Evolutionary conservation across 2,888 invertebrate species (phyloP), one percentile per base, ranked within the genome.

Genomic region (Pachymerium ferrugineum): DNA sequence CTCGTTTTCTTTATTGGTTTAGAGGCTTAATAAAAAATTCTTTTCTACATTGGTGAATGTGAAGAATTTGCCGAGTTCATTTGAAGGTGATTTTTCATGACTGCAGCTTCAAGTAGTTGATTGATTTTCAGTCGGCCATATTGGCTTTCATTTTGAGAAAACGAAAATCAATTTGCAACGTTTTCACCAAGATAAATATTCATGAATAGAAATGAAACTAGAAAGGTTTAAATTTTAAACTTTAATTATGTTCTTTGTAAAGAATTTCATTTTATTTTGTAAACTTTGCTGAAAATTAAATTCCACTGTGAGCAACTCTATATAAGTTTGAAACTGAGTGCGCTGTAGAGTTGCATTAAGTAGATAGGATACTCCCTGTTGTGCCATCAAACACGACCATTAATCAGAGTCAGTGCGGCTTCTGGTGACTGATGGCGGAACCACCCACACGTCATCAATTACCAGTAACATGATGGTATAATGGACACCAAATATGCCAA

Each of bases 61-160:
- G 47, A 47, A 47, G 47, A 47, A 47, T 47, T 47, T 47, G 47
- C 16, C 16, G 47, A 47, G 47, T 47, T 47, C 47, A 47, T n/a
- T 47, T 16, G 47, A 47, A 47, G 47, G 47, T 47, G 47, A 47
- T 47, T 47, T 47, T 47, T 47, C 47, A 47, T 47, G 42, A n/a
- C n/a, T 42, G 42, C 42, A 16, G 42, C 47, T 47, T 47, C 8
- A 47, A 47, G 47, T 47, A 2, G 12, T 47, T 47, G 47, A 47
- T 47, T 47, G 47, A 47, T 47, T 47, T 38, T 47, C 6, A 16
- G 22, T 1, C 19, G 16, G 4, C 6, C 2, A 47, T 16, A 3
- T 47, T 47, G n/a, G 47, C 19, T 16, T 5, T 12, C 16, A 16
- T 38, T 4, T n/a, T n/a, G n/a, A n/a, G n/a, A n/a, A n/a, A n/a